A percentile compares a stretch with the other conserved stretches of the same genome.
Conservation (phyloP, 2,888 invertebrate species). For the Panzeria rudis region DNA sequence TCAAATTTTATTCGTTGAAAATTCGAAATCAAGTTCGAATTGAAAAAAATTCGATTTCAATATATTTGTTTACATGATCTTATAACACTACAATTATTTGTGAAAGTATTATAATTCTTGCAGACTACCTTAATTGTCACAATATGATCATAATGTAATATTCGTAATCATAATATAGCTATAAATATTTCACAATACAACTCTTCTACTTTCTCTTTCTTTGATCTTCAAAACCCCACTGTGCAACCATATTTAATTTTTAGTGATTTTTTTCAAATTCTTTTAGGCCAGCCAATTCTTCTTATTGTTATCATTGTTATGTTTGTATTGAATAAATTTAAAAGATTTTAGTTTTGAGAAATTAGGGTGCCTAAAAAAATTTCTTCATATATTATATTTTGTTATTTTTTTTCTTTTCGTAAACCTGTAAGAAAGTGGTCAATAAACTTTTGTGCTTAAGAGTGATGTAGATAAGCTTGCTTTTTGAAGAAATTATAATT, state of each 20-base stretch:
- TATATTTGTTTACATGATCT: too few relatives aligned
- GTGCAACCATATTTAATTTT: neutral
- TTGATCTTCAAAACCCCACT: neutral
- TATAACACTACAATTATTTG: too few relatives aligned
- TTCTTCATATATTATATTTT: neutral
- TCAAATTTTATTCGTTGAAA: too few relatives aligned
- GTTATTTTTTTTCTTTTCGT: neutral
- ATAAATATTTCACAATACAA: too few relatives aligned
- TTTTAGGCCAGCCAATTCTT: slow-evolving; percentile 10
- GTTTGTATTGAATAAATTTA: neutral
- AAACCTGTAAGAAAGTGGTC: slow-evolving; percentile 17
- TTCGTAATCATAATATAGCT: too few relatives aligned
- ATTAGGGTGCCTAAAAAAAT: neutral
- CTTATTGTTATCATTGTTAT: neutral
- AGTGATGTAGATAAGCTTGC: neutral
- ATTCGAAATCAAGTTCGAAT: neutral
- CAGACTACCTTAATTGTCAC: too few relatives aligned
- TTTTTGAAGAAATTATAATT: slow-evolving; percentile 6
- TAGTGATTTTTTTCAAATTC: neutral
- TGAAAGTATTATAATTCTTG: too few relatives aligned
- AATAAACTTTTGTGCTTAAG: slow-evolving; percentile 15
- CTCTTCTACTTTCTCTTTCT: too few relatives aligned
- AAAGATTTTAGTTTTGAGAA: neutral
- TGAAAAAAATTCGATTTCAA: too few relatives aligned
- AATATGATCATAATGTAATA: too few relatives aligned